These are phyloP conservation scores for Aspiorhynchus laticeps DNA, from an alignment of 2,113 vertebrate species.

Conservation along the genomic window DNA sequence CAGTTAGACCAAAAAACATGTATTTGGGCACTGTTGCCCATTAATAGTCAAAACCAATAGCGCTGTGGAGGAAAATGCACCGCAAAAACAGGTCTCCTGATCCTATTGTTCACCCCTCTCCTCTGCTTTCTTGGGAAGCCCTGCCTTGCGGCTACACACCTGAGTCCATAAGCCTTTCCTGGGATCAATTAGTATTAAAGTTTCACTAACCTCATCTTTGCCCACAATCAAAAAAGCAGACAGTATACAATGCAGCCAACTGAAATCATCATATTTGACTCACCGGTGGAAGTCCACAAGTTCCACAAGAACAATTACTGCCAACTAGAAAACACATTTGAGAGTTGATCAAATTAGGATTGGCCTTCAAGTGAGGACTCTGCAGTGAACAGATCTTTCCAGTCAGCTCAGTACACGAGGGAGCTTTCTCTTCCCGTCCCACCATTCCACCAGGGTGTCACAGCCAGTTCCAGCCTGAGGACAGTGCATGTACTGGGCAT, in stretches of 20 bases:
- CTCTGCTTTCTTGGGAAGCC: conserved; percentile 62
- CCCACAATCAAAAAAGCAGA: neutral
- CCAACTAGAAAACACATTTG: neutral
- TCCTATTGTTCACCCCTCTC: conserved; percentile 64
- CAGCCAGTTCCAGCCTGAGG: conserved; percentile 52
- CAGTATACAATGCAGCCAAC: neutral
- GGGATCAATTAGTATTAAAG: conserved; percentile 81
- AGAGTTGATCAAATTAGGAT: neutral
- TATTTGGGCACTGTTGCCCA: neutral
- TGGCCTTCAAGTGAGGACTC: conserved; percentile 2
- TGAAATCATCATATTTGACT: neutral
- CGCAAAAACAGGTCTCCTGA: conserved; percentile 67
- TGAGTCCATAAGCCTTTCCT: conserved; percentile 73
- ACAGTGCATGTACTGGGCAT: conserved; percentile 73
- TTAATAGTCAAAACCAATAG: conserved; percentile 19
- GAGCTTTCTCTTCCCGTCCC: neutral
- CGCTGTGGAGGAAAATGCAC: conserved; percentile 20
- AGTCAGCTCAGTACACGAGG: conserved; percentile 21
- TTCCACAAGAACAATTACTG: neutral
- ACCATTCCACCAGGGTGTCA: conserved; percentile 18
- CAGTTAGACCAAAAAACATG: neutral
- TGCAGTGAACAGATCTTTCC: conserved; percentile 20
- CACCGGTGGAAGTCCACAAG: neutral
- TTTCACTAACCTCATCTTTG: conserved; percentile 50
- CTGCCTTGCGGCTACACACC: conserved; percentile 73